Conservation (phyloP, 1,140 invertebrate species). For the Trichomalopsis sarcophagae region DNA sequence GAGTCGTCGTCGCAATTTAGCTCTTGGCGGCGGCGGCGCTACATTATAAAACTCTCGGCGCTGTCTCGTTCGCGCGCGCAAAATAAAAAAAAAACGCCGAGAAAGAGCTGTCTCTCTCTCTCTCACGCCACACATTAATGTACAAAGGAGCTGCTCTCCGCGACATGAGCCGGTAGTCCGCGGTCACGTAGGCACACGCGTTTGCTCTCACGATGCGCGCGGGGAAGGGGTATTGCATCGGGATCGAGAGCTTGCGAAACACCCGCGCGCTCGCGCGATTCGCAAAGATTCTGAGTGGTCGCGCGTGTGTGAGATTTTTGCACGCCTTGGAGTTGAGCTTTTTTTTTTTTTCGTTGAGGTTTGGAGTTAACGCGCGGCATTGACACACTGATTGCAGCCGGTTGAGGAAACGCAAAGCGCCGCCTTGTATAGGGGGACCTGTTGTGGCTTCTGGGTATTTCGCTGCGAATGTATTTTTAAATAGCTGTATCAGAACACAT, state of each 20-base stretch:
- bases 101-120: neutral
- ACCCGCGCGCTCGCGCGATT: neutral
- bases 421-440: no score
- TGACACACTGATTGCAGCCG: no score
- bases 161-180: constrained; percentile 19
- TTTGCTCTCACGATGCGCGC: neutral
- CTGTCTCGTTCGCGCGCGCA: neutral
- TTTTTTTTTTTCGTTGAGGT: no score
- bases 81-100: neutral
- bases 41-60: neutral
- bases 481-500: no score
- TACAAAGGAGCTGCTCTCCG: neutral
- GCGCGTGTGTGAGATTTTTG: neutral
- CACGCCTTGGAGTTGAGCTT: no score
- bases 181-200: constrained; percentile 40
- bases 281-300: neutral
- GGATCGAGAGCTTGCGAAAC: constrained; percentile 17
- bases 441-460: no score
- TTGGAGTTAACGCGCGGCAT: no score
- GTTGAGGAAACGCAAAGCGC: no score
- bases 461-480: no score
- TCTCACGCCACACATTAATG: neutral
- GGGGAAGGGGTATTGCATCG: neutral
- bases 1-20: neutral
- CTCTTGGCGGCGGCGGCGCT: neutral